These are phyloP conservation scores for Pogonocherus hispidulus DNA, from an alignment of 2,888 invertebrate species.

Conservation along the genomic window DNA sequence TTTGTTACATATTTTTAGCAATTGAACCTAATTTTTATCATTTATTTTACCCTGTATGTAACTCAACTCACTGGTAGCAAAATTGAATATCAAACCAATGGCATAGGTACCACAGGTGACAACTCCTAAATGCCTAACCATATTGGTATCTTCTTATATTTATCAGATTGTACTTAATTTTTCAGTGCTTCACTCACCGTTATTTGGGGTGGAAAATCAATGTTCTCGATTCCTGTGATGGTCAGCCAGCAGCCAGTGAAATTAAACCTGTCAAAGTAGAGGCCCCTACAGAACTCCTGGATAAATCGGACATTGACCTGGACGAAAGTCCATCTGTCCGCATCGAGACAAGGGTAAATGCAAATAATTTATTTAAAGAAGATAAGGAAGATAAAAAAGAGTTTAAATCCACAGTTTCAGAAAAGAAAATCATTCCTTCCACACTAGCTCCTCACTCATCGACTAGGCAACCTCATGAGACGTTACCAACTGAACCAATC, in stretches of 20 bases:
- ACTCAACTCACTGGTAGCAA: too few relatives aligned
- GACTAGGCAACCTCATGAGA: conserved; percentile 45
- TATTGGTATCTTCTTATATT: too few relatives aligned
- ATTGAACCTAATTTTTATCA: too few relatives aligned
- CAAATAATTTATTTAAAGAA: conserved; percentile 58
- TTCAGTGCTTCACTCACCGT: conserved; percentile 92
- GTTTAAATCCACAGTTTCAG: conserved; percentile 58
- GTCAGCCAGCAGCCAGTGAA: conserved; percentile 71
- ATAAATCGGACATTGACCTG: conserved; percentile 67
- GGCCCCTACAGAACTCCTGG: conserved; percentile 60
- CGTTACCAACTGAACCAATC: conserved; percentile 49
- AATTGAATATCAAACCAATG: too few relatives aligned
- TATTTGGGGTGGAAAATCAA: conserved; percentile 96
- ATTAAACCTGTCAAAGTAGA: conserved; percentile 68
- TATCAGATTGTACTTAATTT: conserved; percentile 56
- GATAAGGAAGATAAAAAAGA: conserved; percentile 56
- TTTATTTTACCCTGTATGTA: too few relatives aligned
- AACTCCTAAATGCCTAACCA: too few relatives aligned
- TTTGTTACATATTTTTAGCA: too few relatives aligned
- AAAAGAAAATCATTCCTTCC: conserved; percentile 46
- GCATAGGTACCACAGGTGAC: too few relatives aligned
- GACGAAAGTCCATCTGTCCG: conserved; percentile 71
- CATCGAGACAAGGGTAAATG: conserved; percentile 61
- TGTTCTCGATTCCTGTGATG: conserved; percentile 87
- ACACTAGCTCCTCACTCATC: conserved; percentile 34